Conservation (phyloP, 2,888 invertebrate species). For the Ornithoptera priamus region DNA sequence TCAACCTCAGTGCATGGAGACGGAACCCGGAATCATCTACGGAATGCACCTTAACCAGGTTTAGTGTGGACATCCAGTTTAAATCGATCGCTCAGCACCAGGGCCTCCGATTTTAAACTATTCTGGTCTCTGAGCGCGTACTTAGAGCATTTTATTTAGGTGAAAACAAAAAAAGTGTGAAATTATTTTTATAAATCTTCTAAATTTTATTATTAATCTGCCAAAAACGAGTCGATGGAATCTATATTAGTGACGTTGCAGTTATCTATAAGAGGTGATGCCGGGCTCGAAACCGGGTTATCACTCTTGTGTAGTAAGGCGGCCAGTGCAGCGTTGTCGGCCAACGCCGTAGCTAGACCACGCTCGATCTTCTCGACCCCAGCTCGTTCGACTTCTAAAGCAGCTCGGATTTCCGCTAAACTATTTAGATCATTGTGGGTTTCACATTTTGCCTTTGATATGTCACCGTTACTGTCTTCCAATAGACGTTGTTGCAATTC, state of each 20-base stretch:
- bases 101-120: too few species aligned
- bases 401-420: constrained; percentile 52
- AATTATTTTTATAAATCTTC: too few species aligned
- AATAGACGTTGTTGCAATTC: constrained; percentile 52
- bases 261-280: constrained; percentile 37
- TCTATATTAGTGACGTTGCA: constrained; percentile 45
- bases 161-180: too few species aligned
- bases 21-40: too few species aligned
- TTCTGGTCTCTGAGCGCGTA: too few species aligned
- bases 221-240: constrained; percentile 66
- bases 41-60: too few species aligned
- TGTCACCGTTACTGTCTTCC: constrained; percentile 32
- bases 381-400: constrained; percentile 59
- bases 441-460: constrained; percentile 34
- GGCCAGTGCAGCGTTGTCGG: constrained; percentile 61
- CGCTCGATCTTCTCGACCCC: constrained; percentile 57
- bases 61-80: too few species aligned
- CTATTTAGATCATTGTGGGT: constrained; percentile 46
- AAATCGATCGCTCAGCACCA: too few species aligned
- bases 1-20: too few species aligned
- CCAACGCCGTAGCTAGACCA: constrained; percentile 59
- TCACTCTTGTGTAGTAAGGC: constrained; percentile 49
- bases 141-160: too few species aligned
- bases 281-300: constrained; percentile 36
- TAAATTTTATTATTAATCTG: constrained; percentile 47